A percentile compares a stretch with the other conserved stretches of the same genome.
Evolutionary conservation across 2,888 invertebrate species (phyloP).

Genomic region (Drosophila neonasuta): DNA sequence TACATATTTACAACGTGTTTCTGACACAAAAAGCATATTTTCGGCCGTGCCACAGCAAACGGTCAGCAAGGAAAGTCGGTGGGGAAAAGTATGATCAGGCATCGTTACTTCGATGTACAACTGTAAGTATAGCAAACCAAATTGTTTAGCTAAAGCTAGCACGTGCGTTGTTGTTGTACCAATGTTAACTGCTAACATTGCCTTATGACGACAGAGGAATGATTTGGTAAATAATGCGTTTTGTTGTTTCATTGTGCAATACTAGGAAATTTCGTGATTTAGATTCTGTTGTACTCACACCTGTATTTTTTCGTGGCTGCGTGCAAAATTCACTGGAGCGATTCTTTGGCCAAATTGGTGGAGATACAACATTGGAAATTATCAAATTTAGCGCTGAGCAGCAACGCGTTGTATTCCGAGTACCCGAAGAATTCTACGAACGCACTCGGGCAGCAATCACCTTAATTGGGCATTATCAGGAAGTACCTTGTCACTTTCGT

Average conservation of each 20-base stretch:
- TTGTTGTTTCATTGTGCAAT: conserved; percentile 2
- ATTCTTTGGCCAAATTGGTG: conserved; percentile 85
- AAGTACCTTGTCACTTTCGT: conserved; percentile 83
- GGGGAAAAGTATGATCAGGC: conserved; percentile 79
- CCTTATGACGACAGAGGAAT: background rate
- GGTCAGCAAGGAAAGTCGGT: background rate
- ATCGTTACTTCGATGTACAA: conserved; percentile 84
- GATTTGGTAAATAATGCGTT: conserved; percentile 13
- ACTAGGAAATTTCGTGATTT: conserved; percentile 83
- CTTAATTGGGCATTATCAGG: conserved; percentile 83
- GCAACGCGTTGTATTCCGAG: conserved; percentile 84
- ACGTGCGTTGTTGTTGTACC: conserved; percentile 52
- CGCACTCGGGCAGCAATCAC: conserved; percentile 85
- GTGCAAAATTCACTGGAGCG: conserved; percentile 83
- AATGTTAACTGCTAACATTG: conserved; percentile 70
- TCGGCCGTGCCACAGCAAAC: background rate
- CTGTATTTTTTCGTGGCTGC: conserved; percentile 84
- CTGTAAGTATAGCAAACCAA: conserved; percentile 82
- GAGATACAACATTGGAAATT: conserved; percentile 84
- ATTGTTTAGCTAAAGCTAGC: background rate
- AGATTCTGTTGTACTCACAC: conserved; percentile 81
- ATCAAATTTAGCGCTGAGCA: conserved; percentile 83
- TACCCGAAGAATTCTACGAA: conserved; percentile 83
- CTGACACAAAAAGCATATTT: conserved; percentile 9
- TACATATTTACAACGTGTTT: conserved; percentile 31